Evolutionary conservation across 2,797 vertebrate species (phyloP), one percentile per base, ranked within the genome.

Genomic region (Heliangelus exortis): DNA sequence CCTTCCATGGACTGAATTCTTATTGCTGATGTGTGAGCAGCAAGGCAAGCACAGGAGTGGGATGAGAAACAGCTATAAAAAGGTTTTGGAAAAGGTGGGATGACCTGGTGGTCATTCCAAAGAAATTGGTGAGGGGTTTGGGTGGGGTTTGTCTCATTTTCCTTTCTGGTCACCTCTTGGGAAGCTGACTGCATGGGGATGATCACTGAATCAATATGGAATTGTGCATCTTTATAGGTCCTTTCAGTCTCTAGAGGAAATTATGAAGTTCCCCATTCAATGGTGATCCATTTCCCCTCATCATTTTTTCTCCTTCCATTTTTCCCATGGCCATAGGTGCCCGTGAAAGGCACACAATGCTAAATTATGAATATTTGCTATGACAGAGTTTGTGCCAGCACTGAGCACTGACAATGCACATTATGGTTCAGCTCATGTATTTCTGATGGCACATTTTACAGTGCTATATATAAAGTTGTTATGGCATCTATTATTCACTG

Each of bases 401-500:
- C 58, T 84, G 91, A 96, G 92, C 84, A 89, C 86, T 93, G 95
- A 96, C 96, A 96, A 92, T 92, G 92, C 90, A 95, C 92, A 94
- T 92, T 92, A 59, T 92, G 93, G 90, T 92, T 90, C 86, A 93
- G 90, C 92, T 90, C 95, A 76, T 96, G 94, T 90, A 94, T 80
- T 96, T 92, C 95, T 95, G 90, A 96, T 67, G 95, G 93, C 92
- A 96, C 84, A 94, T 96, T 95, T 96, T 95, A 95, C 95, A 93
- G 71, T 79, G 75, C 90, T 96, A 96, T 95, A 96, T 95, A 93
- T 96, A 96, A 96, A 94, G 92, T 76, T 96, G 96, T 96, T 95
- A 96, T 96, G 95, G 90, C 90, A 96, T 96, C 95, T 96, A 95
- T 95, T 96, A 96, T 96, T 95, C 96, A 96, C 94, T 96, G 96